A percentile compares a stretch with the other conserved stretches of the same genome.
Evolutionary conservation across 2,888 invertebrate genomes (phyloP).

Genomic region (Mimas tiliae): DNA sequence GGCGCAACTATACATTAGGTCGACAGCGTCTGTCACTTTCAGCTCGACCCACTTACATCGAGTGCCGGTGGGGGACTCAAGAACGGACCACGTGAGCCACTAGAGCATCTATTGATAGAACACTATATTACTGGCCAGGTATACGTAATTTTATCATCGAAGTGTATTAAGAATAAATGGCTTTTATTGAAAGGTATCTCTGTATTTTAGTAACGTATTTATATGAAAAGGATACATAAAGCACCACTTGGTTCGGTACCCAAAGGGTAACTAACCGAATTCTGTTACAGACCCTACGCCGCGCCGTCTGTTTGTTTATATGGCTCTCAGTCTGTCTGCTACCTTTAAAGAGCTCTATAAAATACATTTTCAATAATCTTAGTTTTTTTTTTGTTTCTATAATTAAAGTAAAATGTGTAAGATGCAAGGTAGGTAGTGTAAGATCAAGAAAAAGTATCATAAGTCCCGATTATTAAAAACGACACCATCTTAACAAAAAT

Average conservation of each 20-base stretch:
- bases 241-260: too few species aligned
- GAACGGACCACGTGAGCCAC: slow-evolving; percentile 47
- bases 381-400: neutral
- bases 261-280: too few species aligned
- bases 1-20: slow-evolving; percentile 49
- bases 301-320: too few species aligned
- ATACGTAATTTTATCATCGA: neutral
- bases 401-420: too few species aligned
- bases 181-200: neutral
- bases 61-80: slow-evolving; percentile 43
- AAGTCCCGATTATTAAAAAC: neutral
- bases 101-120: slow-evolving; percentile 39
- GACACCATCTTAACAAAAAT: neutral
- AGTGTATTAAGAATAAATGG: neutral
- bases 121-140: slow-evolving; percentile 5
- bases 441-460: neutral
- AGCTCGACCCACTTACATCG: slow-evolving; percentile 58
- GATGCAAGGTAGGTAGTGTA: too few species aligned
- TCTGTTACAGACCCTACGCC: too few species aligned
- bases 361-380: too few species aligned
- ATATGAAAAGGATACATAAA: too few species aligned
- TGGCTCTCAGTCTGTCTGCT: too few species aligned
- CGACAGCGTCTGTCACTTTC: slow-evolving; percentile 60
- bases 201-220: neutral
- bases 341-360: too few species aligned